A percentile compares a stretch with the other conserved stretches of the same genome.
Evolutionary conservation across 2,797 vertebrate species (phyloP).

Genomic region (Telmatherina bonti): DNA sequence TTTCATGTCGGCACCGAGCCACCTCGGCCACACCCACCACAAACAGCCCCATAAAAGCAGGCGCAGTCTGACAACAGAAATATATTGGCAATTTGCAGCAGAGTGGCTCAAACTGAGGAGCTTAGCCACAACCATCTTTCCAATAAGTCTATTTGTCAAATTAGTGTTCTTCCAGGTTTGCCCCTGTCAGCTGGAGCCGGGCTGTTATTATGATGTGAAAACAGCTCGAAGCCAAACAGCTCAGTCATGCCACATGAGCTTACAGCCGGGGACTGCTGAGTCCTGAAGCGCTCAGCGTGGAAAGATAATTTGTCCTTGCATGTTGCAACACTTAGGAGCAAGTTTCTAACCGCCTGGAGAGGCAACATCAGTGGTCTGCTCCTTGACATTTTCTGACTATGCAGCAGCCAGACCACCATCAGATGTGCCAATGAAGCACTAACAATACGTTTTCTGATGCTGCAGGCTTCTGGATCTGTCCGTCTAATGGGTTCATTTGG

Average conservation of each 20-base stretch:
- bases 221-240: slow-evolving; percentile 42
- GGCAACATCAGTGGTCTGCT: slow-evolving; percentile 37
- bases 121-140: neutral
- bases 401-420: slow-evolving; percentile 14
- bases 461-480: slow-evolving; percentile 3
- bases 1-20: neutral
- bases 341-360: slow-evolving; percentile 48
- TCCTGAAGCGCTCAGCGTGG: slow-evolving; percentile 30
- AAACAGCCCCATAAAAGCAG: slow-evolving; percentile 1
- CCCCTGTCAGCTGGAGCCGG: slow-evolving; percentile 9
- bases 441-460: neutral
- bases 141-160: slow-evolving; percentile 23
- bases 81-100: slow-evolving; percentile 7
- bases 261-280: slow-evolving; percentile 39
- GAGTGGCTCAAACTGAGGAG: slow-evolving; percentile 1
- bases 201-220: slow-evolving; percentile 48
- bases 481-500: neutral
- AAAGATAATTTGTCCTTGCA: slow-evolving; percentile 54
- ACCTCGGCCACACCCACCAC: neutral
- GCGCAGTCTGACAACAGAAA: neutral
- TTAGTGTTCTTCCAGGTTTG: slow-evolving; percentile 21
- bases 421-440: slow-evolving; percentile 1
- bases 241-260: slow-evolving; percentile 42
- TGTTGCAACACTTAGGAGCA: slow-evolving; percentile 27
- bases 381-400: slow-evolving; percentile 1